Percentiles rank a stretch among this genome's conserved stretches.
Conservation (phyloP, 1,140 invertebrate species). For the Gryllus bimaculatus region DNA sequence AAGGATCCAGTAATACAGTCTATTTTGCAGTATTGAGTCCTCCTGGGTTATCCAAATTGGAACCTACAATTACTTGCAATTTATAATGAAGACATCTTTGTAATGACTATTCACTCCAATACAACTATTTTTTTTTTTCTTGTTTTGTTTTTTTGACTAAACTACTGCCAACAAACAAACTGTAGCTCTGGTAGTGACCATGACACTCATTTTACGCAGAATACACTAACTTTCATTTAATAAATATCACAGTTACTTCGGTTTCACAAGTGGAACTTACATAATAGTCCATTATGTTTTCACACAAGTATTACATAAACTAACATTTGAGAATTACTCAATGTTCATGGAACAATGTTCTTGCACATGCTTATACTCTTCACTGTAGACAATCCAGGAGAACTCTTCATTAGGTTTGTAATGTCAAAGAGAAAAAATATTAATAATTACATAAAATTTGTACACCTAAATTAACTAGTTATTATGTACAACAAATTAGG, state of each 20-base stretch:
- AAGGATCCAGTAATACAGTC: neutral
- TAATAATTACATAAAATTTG: slow-evolving; percentile 2
- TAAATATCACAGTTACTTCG: neutral
- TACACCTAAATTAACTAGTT: neutral
- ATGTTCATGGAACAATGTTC: neutral
- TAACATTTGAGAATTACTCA: neutral
- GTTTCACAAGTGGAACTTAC: neutral
- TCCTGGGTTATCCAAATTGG: neutral
- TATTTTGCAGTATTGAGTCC: neutral
- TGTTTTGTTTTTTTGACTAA: neutral
- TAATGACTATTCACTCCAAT: neutral
- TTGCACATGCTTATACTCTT: neutral
- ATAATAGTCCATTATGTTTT: neutral
- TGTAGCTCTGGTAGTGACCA: neutral
- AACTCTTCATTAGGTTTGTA: neutral
- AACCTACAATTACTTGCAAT: neutral
- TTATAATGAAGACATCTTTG: neutral
- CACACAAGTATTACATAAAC: neutral
- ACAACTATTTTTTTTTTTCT: neutral
- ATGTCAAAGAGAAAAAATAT: neutral
- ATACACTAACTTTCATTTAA: neutral
- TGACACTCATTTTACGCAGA: neutral
- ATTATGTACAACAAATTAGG: neutral
- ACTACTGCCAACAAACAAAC: neutral
- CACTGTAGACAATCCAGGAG: neutral